Conservation (phyloP, 1,140 invertebrate genomes). For the Copidosoma floridanum region DNA sequence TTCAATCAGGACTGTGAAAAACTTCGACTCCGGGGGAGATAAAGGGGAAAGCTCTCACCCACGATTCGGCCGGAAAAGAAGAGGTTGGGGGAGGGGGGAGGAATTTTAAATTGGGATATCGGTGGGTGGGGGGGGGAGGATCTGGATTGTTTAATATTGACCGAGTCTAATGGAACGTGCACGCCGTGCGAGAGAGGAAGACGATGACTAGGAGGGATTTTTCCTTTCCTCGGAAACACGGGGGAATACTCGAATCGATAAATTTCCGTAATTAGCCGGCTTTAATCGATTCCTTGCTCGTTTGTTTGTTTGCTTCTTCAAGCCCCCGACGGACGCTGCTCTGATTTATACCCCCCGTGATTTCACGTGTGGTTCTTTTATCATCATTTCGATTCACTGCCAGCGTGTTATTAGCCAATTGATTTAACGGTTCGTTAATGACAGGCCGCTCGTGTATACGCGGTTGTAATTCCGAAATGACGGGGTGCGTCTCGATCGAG, state of each 20-base stretch:
- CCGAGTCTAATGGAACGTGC: constrained; percentile 24
- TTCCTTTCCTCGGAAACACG: too few relatives aligned
- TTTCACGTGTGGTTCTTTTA: too few relatives aligned
- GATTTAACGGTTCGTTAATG: constrained; percentile 19
- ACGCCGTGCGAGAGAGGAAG: neutral
- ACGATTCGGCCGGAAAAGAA: neutral
- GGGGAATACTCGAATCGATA: constrained; percentile 12
- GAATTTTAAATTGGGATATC: constrained; percentile 28
- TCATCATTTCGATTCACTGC: constrained; percentile 15
- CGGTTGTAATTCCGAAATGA: too few relatives aligned
- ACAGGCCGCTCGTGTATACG: neutral
- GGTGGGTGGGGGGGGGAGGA: constrained; percentile 8
- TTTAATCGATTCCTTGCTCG: too few relatives aligned
- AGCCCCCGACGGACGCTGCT: neutral
- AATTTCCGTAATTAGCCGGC: constrained; percentile 20
- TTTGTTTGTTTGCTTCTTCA: neutral
- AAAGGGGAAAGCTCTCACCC: neutral
- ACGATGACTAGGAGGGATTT: too few relatives aligned
- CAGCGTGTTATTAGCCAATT: constrained; percentile 16
- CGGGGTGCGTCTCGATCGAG: too few relatives aligned
- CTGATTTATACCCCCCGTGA: constrained; percentile 14
- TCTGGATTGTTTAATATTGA: constrained; percentile 29
- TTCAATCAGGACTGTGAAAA: constrained; percentile 25
- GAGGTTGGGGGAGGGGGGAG: too few relatives aligned
- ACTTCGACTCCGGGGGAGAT: neutral